A percentile compares a stretch with the other conserved stretches of the same genome.
Conservation (phyloP, 2,113 vertebrate species). For the Xiphorhynchus elegans region DNA sequence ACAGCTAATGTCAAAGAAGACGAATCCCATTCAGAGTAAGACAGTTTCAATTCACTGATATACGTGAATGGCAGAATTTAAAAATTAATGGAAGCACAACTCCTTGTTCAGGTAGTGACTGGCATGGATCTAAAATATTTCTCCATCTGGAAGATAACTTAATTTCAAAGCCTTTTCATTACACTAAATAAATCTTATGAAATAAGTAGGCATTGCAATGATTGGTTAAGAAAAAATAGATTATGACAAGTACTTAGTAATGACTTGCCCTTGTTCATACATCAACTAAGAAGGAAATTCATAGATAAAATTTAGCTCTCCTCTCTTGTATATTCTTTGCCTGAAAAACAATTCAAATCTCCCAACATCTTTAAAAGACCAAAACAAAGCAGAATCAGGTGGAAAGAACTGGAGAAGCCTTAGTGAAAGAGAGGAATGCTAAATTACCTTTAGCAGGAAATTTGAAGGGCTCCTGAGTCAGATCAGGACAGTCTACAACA, state of each 20-base stretch:
- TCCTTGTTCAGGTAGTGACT: background rate
- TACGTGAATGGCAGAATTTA: background rate
- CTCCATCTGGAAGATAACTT: background rate
- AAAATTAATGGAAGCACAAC: background rate
- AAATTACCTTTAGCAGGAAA: slow-evolving; percentile 91
- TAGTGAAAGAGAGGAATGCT: background rate
- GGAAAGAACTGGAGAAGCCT: background rate
- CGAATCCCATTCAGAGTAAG: background rate
- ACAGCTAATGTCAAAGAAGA: background rate
- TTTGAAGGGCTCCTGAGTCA: slow-evolving; percentile 87
- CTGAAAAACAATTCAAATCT: background rate
- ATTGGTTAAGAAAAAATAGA: background rate
- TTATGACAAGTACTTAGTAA: background rate
- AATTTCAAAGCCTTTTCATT: background rate
- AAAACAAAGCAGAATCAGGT: background rate
- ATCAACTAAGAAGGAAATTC: background rate
- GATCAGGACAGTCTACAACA: slow-evolving; percentile 92
- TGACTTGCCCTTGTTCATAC: background rate
- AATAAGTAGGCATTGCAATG: background rate
- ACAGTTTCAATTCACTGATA: background rate
- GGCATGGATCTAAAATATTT: background rate
- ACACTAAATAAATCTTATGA: background rate
- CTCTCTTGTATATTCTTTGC: background rate
- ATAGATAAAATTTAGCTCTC: background rate
- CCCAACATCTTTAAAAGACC: background rate